These are phyloP conservation scores for Drosophila truncata DNA, from an alignment of 1,140 invertebrate genomes.

Conservation along the genomic window DNA sequence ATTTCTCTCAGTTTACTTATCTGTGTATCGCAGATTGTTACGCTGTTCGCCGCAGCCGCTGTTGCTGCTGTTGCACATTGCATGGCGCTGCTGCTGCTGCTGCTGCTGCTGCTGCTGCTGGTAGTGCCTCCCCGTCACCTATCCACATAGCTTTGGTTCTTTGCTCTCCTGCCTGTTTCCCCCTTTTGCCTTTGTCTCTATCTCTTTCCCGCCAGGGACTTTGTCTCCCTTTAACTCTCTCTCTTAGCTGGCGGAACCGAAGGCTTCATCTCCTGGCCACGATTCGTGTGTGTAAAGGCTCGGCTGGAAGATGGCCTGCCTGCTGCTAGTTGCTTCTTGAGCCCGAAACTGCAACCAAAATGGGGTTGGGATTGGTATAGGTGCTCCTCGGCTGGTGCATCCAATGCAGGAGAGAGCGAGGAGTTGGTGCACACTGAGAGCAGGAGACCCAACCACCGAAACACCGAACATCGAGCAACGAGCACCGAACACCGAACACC, in stretches of 20 bases:
- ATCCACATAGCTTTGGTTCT: conserved; percentile 23
- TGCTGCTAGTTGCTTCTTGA: conserved; percentile 42
- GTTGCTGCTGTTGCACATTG: conserved; percentile 34
- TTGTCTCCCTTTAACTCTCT: conserved; percentile 13
- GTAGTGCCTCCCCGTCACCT: conserved; percentile 26
- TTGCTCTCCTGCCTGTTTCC: conserved; percentile 1
- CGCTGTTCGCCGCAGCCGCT: conserved; percentile 15
- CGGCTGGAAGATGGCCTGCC: conserved; percentile 41
- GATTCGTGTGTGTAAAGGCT: conserved; percentile 23
- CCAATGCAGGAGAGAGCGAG: conserved; percentile 3
- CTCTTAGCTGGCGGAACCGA: conserved; percentile 31
- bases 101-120: conserved; percentile 12
- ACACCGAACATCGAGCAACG: not conserved
- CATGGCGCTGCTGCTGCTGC: conserved; percentile 35
- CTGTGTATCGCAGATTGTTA: conserved; percentile 51
- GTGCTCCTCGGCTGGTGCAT: conserved; percentile 16
- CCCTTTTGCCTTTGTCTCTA: not conserved
- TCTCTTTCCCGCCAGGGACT: conserved; percentile 12
- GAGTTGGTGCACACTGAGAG: conserved; percentile 16
- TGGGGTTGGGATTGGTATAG: conserved; percentile 5
- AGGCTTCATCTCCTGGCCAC: conserved; percentile 36
- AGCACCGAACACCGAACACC: conserved; percentile 4
- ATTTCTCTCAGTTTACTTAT: conserved; percentile 19
- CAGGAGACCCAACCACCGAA: conserved; percentile 20
- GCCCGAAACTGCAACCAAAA: conserved; percentile 43